Conservation (phyloP, 2,888 invertebrate genomes). For the Linnaemya vulpina region DNA sequence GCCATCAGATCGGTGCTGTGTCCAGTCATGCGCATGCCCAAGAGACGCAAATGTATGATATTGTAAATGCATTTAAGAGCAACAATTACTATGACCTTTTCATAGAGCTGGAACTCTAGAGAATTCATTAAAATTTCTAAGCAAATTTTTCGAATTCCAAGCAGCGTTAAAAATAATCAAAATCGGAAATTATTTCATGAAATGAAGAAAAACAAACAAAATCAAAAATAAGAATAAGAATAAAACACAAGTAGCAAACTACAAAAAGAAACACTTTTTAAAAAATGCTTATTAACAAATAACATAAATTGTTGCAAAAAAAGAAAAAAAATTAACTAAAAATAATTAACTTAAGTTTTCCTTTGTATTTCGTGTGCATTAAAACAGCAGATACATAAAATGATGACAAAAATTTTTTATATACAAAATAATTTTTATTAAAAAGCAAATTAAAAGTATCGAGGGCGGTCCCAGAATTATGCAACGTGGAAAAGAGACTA, state of each 20-base stretch:
- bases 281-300: constrained; percentile 1
- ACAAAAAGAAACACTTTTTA: constrained; percentile 9
- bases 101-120: constrained; percentile 48
- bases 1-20: constrained; percentile 81
- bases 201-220: constrained; percentile 22
- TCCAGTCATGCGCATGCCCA: constrained; percentile 79
- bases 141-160: constrained; percentile 17
- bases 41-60: constrained; percentile 76
- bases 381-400: constrained; percentile 18
- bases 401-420: constrained; percentile 27
- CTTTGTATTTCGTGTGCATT: constrained; percentile 24
- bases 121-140: constrained; percentile 28
- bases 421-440: constrained; percentile 2
- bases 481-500: neutral
- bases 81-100: constrained; percentile 15
- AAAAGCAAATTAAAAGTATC: neutral
- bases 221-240: neutral
- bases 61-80: constrained; percentile 72
- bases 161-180: constrained; percentile 27
- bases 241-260: constrained; percentile 15
- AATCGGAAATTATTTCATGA: constrained; percentile 27
- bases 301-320: constrained; percentile 7
- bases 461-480: neutral
- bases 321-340: constrained; percentile 1
- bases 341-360: constrained; percentile 27